Evolutionary conservation across 1,140 invertebrate genomes (phyloP), one percentile per base, ranked within the genome.

Genomic region (Steinernema feltiae): DNA sequence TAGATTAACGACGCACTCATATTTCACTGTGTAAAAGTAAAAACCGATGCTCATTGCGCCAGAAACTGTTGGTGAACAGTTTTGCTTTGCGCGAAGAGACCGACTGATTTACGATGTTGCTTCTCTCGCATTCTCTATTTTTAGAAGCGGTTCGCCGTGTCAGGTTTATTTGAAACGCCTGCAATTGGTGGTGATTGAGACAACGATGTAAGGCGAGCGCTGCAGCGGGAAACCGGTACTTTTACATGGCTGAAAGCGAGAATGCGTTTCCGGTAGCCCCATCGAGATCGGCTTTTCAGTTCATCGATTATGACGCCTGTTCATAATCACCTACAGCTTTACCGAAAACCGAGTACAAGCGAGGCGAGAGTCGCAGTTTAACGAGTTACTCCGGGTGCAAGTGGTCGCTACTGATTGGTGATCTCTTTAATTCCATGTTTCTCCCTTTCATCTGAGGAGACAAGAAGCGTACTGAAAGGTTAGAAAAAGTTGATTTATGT

Each of bases 81-180:
- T 41, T 41, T 21, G 2, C 53, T 63, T 15, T 63, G 53, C 53
- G 53, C 53, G 24, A 3, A 63, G 24, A 27, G 53, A 63, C 53
- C 53, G 53, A 27, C 53, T 63, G 53, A 63, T 63, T 63, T 63
- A 63, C 53, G 53, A 21, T 63, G 53, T 27, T 63, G 24, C 53
- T 27, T 63, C 24, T 63, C 53, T 41, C 53, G 53, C 2, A n/a
- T n/a, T 12, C 7, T n/a, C 53, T 63, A 63, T 63, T 63, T 63
- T 63, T 63, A 63, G 53, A 12, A 27, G 53, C 53, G 53, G 53
- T 63, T 63, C 53, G 53, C 12, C 24, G n/a, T 21, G 24, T 63
- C 53, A 63, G 15, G 53, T 63, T 63, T 63, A 63, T 63, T 63
- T 63, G 53, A 63, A 63, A 63, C 53, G 24, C 53, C 24, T 3